A percentile compares a stretch with the other conserved stretches of the same genome.
Conservation (phyloP, 2,888 invertebrate species). For the Formica aserva region DNA sequence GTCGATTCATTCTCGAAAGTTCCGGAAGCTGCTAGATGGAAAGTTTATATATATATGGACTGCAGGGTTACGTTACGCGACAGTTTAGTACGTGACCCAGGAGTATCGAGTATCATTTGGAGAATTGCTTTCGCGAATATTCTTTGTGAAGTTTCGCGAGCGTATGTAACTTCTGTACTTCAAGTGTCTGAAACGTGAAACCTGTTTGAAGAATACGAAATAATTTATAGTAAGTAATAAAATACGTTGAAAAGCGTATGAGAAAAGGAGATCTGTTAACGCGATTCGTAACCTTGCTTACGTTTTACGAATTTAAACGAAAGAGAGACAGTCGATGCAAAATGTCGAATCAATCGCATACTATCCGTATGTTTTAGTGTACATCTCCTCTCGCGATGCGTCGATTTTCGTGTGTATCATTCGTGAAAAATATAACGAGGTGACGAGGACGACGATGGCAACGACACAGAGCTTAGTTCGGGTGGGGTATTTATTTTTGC, state of each 20-base stretch:
- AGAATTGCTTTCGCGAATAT: background rate
- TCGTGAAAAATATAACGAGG: background rate
- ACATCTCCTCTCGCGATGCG: background rate
- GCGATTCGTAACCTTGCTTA: conserved; percentile 1
- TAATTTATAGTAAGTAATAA: conserved; percentile 15
- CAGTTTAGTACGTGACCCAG: conserved; percentile 83
- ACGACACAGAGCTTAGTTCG: conserved; percentile 10
- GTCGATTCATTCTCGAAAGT: conserved; percentile 88
- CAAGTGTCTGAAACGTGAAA: background rate
- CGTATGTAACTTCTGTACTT: background rate
- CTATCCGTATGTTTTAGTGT: background rate
- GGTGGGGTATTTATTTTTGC: conserved; percentile 76
- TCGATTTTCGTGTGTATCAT: background rate
- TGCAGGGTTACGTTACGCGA: conserved; percentile 87
- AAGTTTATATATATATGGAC: conserved; percentile 89
- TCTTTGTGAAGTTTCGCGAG: background rate
- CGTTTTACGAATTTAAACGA: background rate
- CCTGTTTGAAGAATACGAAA: background rate
- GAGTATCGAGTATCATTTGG: conserved; percentile 65
- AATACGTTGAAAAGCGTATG: background rate
- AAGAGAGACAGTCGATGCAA: background rate
- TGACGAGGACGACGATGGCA: conserved; percentile 13
- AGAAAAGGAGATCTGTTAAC: background rate
- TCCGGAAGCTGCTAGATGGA: conserved; percentile 88
- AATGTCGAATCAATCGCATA: background rate